Percentiles rank a stretch among this genome's conserved stretches.
These are phyloP conservation scores for Pseudotriccus pelzelni DNA, from an alignment of 2,797 vertebrate genomes.

Conservation along the genomic window DNA sequence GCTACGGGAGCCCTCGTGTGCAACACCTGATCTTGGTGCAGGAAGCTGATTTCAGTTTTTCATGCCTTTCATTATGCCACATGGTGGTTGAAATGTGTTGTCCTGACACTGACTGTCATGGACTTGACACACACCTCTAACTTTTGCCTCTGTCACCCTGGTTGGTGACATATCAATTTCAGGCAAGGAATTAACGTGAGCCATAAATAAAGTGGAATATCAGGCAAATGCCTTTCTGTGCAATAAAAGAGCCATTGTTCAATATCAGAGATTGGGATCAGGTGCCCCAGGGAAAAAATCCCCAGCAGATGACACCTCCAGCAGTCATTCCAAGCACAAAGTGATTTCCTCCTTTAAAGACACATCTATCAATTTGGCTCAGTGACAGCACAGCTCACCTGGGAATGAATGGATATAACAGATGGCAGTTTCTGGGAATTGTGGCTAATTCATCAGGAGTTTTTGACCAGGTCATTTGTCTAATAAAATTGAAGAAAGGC, in stretches of 20 bases:
- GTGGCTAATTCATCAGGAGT: neutral
- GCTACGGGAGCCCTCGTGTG: neutral
- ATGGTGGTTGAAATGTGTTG: accelerated
- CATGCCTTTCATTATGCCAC: neutral
- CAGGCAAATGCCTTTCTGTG: neutral
- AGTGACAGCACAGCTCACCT: neutral
- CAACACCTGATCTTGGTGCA: neutral
- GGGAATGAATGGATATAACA: neutral
- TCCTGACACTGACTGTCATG: neutral
- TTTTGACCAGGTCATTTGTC: neutral
- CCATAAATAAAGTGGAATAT: neutral
- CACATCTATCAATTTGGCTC: neutral
- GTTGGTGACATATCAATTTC: neutral
- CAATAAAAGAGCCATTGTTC: neutral
- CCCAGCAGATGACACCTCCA: neutral
- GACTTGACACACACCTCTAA: neutral
- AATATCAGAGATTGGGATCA: neutral
- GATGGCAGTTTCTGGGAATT: constrained; percentile 4
- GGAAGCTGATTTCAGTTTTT: neutral
- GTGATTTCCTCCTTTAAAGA: neutral
- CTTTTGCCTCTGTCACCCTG: neutral
- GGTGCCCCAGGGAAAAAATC: neutral
- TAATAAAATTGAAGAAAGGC: neutral
- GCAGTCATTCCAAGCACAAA: neutral
- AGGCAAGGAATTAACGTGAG: neutral